Evolutionary conservation across 2,113 vertebrate genomes (phyloP).

Genomic region (Serinus canaria): DNA sequence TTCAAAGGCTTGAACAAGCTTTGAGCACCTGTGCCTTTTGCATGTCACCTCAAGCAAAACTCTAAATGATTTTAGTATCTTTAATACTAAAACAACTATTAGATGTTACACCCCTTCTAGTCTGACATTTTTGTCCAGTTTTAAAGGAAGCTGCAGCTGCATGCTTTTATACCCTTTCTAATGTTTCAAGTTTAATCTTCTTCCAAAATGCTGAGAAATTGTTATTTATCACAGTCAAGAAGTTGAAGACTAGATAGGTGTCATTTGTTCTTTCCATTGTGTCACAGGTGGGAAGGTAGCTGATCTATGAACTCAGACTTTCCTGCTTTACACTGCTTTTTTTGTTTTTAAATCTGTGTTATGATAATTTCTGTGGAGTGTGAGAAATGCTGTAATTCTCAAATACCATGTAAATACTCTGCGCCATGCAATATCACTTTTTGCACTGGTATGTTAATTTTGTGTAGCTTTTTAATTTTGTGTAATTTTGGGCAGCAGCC

Average conservation of each 20-base stretch:
- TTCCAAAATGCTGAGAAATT: not conserved
- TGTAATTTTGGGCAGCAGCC: not conserved
- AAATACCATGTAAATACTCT: not conserved
- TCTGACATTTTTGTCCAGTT: not conserved
- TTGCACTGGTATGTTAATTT: not conserved
- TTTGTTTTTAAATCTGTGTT: not conserved
- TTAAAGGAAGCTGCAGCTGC: not conserved
- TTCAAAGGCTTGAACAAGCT: not conserved
- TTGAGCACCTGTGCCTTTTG: not conserved
- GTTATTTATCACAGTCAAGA: not conserved
- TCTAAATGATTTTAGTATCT: not conserved
- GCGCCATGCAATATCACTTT: not conserved
- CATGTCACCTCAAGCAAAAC: not conserved
- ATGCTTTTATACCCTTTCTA: not conserved
- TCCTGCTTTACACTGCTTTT: not conserved
- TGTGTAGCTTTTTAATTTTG: not conserved
- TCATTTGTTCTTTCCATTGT: not conserved
- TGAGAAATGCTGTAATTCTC: not conserved
- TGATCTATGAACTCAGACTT: not conserved
- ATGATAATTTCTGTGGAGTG: not conserved
- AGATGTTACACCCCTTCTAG: not conserved
- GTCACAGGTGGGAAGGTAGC: not conserved
- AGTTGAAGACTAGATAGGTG: not conserved
- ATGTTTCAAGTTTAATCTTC: not conserved
- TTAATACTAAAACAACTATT: not conserved